These are phyloP conservation scores for Acanthosepion pharaonis DNA, from an alignment of 2,888 invertebrate species.

Conservation along the genomic window DNA sequence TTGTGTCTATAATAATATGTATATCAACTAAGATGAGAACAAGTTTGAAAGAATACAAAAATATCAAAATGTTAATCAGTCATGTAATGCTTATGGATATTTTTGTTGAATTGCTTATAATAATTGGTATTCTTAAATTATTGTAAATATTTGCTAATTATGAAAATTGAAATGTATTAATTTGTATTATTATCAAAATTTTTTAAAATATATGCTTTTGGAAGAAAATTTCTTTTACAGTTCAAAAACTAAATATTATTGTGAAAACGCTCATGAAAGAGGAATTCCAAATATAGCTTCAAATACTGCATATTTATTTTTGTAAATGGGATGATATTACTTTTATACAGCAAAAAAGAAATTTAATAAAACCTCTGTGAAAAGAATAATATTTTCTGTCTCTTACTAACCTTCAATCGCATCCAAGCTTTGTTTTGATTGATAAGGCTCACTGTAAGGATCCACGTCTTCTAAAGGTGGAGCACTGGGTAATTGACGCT, in stretches of 20 bases:
- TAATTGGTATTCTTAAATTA: too few species aligned
- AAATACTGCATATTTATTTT: neutral
- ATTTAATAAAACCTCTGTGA: neutral
- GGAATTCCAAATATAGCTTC: neutral
- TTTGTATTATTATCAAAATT: neutral
- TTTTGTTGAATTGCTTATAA: too few species aligned
- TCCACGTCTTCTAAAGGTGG: constrained; percentile 46
- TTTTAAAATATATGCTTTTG: neutral
- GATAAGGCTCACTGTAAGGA: constrained; percentile 46
- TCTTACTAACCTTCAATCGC: constrained; percentile 40
- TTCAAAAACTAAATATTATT: neutral
- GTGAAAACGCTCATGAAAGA: neutral
- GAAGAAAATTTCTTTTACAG: neutral
- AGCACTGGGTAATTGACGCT: constrained; percentile 44
- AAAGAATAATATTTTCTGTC: neutral
- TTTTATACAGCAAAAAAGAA: neutral
- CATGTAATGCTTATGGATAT: too few species aligned
- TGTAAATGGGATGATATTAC: neutral
- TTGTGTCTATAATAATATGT: too few species aligned
- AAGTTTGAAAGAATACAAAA: too few species aligned
- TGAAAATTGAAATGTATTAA: neutral
- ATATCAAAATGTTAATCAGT: too few species aligned
- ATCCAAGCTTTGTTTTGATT: constrained; percentile 44
- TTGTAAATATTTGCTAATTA: too few species aligned
- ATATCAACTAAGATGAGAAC: too few species aligned